Evolutionary conservation across 2,888 invertebrate genomes (phyloP).

Genomic region (Venustoraphidia nigricollis): DNA sequence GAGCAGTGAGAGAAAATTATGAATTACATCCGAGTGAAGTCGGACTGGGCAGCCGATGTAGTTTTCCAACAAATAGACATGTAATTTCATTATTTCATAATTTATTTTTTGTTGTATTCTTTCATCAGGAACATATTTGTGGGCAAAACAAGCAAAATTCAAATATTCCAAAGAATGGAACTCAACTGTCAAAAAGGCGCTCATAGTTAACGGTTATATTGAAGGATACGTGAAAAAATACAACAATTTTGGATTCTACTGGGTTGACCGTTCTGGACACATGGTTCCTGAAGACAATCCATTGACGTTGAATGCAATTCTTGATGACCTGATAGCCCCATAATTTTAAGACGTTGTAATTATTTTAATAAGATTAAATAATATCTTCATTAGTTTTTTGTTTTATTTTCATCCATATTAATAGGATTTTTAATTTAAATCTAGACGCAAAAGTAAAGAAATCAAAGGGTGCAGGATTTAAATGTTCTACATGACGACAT

Average conservation of each 20-base stretch:
- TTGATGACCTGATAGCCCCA: slow-evolving; percentile 27
- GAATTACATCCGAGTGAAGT: too few species aligned
- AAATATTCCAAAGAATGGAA: slow-evolving; percentile 39
- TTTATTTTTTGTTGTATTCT: slow-evolving; percentile 4
- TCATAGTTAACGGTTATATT: slow-evolving; percentile 42
- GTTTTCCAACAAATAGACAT: too few species aligned
- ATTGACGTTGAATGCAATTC: slow-evolving; percentile 45
- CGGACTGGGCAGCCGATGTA: too few species aligned
- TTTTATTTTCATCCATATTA: too few species aligned
- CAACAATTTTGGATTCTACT: slow-evolving; percentile 57
- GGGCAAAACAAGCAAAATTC: slow-evolving; percentile 61
- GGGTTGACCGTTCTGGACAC: slow-evolving; percentile 66
- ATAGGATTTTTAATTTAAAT: too few species aligned
- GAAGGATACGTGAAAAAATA: slow-evolving; percentile 59
- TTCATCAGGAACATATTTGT: slow-evolving; percentile 49
- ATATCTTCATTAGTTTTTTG: too few species aligned
- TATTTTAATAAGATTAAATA: too few species aligned
- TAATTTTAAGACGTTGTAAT: too few species aligned
- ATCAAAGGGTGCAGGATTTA: too few species aligned
- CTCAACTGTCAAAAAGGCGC: slow-evolving; percentile 33
- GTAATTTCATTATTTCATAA: neutral
- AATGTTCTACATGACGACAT: too few species aligned
- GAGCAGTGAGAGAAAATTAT: too few species aligned
- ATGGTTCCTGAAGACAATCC: slow-evolving; percentile 68
- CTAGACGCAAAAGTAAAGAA: too few species aligned